phyloP scores from a whole-genome alignment of 37 sponge, comb jelly and placozoan species.

The Beroe forskalii region DNA sequence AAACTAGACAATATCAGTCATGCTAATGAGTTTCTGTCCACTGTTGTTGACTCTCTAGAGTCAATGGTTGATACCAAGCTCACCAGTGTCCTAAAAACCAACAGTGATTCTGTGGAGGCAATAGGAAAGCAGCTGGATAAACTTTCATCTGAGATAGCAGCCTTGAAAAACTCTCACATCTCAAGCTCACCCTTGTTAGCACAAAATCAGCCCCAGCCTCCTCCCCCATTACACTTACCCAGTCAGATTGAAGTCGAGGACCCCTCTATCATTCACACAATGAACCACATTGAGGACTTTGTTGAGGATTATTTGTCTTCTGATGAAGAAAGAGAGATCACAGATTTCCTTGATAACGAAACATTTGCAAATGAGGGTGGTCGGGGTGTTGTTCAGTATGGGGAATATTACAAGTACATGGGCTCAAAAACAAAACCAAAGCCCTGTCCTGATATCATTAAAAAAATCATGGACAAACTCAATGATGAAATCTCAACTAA shows the following conservation, averaged over 20 bases:
- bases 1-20: background rate
- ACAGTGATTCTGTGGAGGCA: background rate
- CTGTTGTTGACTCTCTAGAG: too few relatives aligned
- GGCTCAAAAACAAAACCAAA: background rate
- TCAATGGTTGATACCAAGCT: too few relatives aligned
- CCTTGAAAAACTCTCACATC: too few relatives aligned
- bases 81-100: too few relatives aligned
- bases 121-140: background rate
- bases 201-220: background rate
- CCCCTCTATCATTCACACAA: background rate
- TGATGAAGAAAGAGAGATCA: background rate
- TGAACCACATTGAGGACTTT: background rate
- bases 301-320: background rate
- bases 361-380: background rate
- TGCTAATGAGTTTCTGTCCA: too few relatives aligned
- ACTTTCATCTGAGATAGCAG: background rate
- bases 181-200: background rate
- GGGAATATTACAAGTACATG: background rate
- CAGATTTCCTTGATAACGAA: background rate
- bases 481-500: background rate
- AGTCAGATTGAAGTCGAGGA: background rate
- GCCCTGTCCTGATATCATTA: background rate
- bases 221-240: too few relatives aligned
- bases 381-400: background rate
- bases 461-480: background rate